Evolutionary conservation across 2,113 vertebrate genomes (phyloP), one percentile per base, ranked within the genome.

Genomic region (Limanda limanda): DNA sequence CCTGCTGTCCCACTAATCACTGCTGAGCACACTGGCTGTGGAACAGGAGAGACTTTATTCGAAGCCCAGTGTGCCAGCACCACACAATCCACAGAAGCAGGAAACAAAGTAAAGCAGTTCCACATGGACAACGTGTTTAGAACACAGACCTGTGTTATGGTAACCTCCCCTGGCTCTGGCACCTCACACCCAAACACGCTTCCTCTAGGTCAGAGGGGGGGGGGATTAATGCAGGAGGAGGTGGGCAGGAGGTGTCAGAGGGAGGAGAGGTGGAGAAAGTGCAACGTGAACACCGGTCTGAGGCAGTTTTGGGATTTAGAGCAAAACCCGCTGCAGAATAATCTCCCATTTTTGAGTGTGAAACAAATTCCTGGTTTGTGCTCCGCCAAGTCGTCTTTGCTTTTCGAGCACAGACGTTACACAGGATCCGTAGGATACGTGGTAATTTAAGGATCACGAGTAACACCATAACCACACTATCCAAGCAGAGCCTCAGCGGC

Each of bases 81-180:
- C 75, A 64, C 69, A 87, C 86, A 89, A 76, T 54, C 75, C 79
- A 90, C 87, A 91, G 88, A 86, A 89, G 85, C 84, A 92, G 92
- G 91, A 92, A 94, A 83, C 57, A 78, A 71, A 60, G 70, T 83
- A 92, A 93, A 93, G 78, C 91, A 91, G 87, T 92, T 92, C 92
- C 92, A 94, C 91, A 93, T 94, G 92, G 92, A 72, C 71, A 27
- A 74, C 88, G 87, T 89, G 87, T 93, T 92, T 82, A 82, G 71
- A 86, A 88, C 86, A 82, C 64, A 81, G 84, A 85, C 62, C 79
- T 81, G 74, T 92, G 90, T 93, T 92, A 85, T 92, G 86, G 81
- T 89, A 90, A 88, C 88, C 88, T 87, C 89, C 91, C 79, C 55
- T 73, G 86, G 84, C 77, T 68, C 69, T 80, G 79, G 76, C 85